Base-by-base conservation (phyloP, 2,888 invertebrate genomes). In the Dione vanillae region DNA sequence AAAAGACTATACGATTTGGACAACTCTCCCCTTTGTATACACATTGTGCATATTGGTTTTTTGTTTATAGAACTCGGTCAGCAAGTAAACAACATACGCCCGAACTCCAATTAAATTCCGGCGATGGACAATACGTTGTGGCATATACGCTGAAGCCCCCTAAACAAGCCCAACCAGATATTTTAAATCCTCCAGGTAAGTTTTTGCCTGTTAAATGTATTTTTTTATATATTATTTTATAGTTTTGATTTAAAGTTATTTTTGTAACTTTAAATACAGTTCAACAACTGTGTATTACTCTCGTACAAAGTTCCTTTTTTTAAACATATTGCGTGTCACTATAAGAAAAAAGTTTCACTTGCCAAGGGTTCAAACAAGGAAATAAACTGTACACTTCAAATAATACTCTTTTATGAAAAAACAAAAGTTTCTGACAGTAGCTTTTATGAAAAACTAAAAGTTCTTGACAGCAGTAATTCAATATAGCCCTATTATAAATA, bases 71-170 rank as follows among this genome's bases (percentile, higher is more conserved):
- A 52, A 64, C 71, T 12, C 69, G 70, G 37, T 65, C 76, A 2
- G 65, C 77, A 7, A 75, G 73, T 20, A 80, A 80, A 59, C 90
- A 89, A 67, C 90, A 89, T 35, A 85, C 92, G 0, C 86, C 91
- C 2, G 92, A 91, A 74, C 78, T 93, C 10, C 92, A 92, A 69
- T 79, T 97, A 64, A 97, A 97, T 76, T 96, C 97, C 19, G 96
- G 96, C 1, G 97, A 97, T 82, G 96, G 97, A 77, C 95, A 97
- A 74, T 97, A 97, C 83, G 97, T 97, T 69, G 97, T 97, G 20
- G 97, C 97, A 11, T 97, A 97, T 81, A 97, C 97, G 5, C 87
- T 97, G 74, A 97, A 97, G 83, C 96, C 96, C 45, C 91, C 94
- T 1, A 92, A 92, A 72, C 94, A 95, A 76, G 94, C 94, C 43